phyloP scores from a whole-genome alignment of 2,797 vertebrate species.

The Megalops cyprinoides region DNA sequence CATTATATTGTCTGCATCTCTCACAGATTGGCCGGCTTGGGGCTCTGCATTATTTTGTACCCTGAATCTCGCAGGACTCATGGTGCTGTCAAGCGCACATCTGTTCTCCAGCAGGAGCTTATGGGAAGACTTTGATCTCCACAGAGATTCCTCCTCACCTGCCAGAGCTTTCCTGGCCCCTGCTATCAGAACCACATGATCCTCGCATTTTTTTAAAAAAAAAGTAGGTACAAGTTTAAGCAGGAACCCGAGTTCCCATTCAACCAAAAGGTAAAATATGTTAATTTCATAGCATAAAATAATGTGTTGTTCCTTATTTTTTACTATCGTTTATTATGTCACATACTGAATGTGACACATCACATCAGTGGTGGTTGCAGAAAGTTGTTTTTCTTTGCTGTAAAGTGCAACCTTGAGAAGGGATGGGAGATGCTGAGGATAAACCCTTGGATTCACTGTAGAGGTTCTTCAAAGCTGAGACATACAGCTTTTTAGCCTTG shows the following conservation, averaged over 20 bases:
- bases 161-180: constrained; percentile 74
- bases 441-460: too few relatives aligned
- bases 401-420: too few relatives aligned
- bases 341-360: constrained; percentile 41
- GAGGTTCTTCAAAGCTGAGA: too few relatives aligned
- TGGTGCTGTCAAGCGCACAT: constrained; percentile 76
- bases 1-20: constrained; percentile 54
- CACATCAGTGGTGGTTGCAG: not conserved
- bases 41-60: constrained; percentile 69
- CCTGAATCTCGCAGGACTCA: constrained; percentile 75
- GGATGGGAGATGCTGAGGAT: too few relatives aligned
- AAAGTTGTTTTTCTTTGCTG: too few relatives aligned
- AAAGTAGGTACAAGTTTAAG: constrained; percentile 38
- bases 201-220: constrained; percentile 68
- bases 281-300: constrained; percentile 73
- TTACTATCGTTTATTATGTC: constrained; percentile 65
- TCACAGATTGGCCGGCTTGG: constrained; percentile 65
- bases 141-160: constrained; percentile 75
- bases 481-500: too few relatives aligned
- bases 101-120: constrained; percentile 71
- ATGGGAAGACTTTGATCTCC: constrained; percentile 77
- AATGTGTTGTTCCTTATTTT: constrained; percentile 66
- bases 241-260: constrained; percentile 74
- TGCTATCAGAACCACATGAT: constrained; percentile 64
- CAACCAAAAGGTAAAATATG: constrained; percentile 73